Evolutionary conservation across 2,113 vertebrate species (phyloP).

Genomic region (Phyllopteryx taeniolatus): DNA sequence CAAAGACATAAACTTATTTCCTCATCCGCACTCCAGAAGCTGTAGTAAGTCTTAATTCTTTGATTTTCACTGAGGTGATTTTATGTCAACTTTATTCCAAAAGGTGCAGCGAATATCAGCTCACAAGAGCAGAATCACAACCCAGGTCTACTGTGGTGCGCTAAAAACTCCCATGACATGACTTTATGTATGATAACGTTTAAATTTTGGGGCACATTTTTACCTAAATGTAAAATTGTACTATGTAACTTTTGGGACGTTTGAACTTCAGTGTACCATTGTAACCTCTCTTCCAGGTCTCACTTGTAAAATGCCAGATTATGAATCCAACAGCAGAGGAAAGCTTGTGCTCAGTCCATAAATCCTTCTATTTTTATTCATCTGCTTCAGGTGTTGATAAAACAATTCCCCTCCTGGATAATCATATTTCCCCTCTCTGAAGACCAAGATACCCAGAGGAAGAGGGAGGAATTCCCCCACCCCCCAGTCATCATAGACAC

Average conservation of each 20-base stretch:
- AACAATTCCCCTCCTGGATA: constrained; percentile 68
- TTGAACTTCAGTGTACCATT: not conserved
- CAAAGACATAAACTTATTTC: too few species aligned
- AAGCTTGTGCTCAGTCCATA: constrained; percentile 62
- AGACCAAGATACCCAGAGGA: constrained; percentile 54
- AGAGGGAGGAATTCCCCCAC: constrained; percentile 21
- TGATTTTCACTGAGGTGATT: too few species aligned
- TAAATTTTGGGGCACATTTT: not conserved
- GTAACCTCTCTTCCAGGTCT: constrained; percentile 26
- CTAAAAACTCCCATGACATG: too few species aligned
- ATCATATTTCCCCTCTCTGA: constrained; percentile 65
- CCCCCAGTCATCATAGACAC: not conserved
- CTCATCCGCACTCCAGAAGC: too few species aligned
- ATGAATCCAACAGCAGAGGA: constrained; percentile 35
- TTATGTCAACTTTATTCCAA: too few species aligned
- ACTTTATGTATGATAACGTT: not conserved
- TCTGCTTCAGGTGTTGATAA: constrained; percentile 74
- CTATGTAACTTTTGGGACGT: not conserved
- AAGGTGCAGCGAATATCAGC: too few species aligned
- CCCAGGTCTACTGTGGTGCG: too few species aligned
- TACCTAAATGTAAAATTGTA: not conserved
- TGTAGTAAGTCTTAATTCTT: too few species aligned
- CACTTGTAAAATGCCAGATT: constrained; percentile 24
- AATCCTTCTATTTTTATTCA: constrained; percentile 71
- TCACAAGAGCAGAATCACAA: too few species aligned